Base-by-base conservation (phyloP, 2,113 vertebrate species). In the Cynopterus brachyotis region DNA sequence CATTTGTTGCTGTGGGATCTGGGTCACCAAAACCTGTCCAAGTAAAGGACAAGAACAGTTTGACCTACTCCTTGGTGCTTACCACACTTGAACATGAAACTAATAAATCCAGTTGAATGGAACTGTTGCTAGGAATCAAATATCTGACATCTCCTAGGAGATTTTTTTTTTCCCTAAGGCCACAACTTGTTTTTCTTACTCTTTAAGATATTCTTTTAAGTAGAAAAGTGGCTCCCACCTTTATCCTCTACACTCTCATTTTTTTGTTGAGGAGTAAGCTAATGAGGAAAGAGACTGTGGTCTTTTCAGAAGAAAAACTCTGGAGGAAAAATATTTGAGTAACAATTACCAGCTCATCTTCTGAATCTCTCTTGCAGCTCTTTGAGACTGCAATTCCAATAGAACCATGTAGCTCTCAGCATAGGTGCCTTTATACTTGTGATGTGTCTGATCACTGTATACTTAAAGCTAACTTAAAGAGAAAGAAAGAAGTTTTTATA, bases 1-100 rank as follows among this genome's bases (percentile, higher is more conserved):
- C 35, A 22, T 17, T 81, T 10, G 12, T 9, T 53, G 12, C 64
- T 55, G 20, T 45, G 70, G 28, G 67, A 55, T 53, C 66, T 89
- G 0, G 5, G 60, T 94, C 67, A 86, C 75, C 78, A 57, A 69
- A 85, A 57, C 62, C 75, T 17, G 0, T 26, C 32, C 93, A 64
- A 30, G 37, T 75, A 10, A 92, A 80, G 45, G 67, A 12, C n/a
- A 22, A 91, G 80, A 40, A 80, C 57, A 53, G n/a, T 94, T 92
- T 84, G 69, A 64, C 78, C 62, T 28, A 7, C 17, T 79, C 35
- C 11, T 87, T 60, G 15, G n/a, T 26, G 19, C 45, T 22, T 5
- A 83, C 80, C 80, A 96, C 75, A 75, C 45, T 40, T 45, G n/a
- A 85, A 83, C n/a, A 57, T 81, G 80, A 83, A 94, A 59, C 87